These are phyloP conservation scores for Rhynchomys soricoides DNA, from an alignment of 2,113 vertebrate genomes.

Conservation along the genomic window DNA sequence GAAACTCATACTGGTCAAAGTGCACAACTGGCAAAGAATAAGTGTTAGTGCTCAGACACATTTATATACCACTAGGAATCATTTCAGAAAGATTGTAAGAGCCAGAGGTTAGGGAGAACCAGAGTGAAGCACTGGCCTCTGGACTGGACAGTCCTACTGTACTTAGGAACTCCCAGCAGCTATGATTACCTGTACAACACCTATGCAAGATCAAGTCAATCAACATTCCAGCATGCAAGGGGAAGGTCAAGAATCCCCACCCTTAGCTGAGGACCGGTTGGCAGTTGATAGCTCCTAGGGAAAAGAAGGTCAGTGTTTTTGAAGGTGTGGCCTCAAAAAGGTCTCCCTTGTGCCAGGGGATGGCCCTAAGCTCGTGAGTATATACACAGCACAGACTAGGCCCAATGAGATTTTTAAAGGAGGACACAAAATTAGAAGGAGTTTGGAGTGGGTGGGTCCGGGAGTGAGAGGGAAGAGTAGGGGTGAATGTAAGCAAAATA, in stretches of 20 bases:
- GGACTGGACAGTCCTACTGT: not conserved
- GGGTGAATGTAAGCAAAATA: not conserved
- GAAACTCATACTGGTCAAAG: not conserved
- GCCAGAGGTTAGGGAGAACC: not conserved
- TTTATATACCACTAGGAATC: not conserved
- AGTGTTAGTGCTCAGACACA: not conserved
- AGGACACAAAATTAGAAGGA: not conserved
- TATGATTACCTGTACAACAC: not conserved
- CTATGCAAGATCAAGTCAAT: not conserved
- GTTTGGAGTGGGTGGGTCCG: not conserved
- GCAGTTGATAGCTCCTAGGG: not conserved
- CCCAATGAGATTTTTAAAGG: not conserved
- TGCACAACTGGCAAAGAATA: not conserved
- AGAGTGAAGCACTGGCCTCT: not conserved
- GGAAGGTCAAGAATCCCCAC: not conserved
- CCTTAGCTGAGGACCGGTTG: not conserved
- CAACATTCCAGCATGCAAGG: not conserved
- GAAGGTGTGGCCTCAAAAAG: not conserved
- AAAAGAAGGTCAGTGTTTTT: not conserved
- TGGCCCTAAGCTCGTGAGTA: not conserved
- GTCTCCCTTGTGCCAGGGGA: not conserved
- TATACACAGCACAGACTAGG: not conserved
- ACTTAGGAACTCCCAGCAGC: not conserved
- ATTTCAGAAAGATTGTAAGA: not conserved
- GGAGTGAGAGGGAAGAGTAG: not conserved